These are phyloP conservation scores for Pristionchus arcanus DNA, from an alignment of 2,888 invertebrate genomes.

Conservation along the genomic window DNA sequence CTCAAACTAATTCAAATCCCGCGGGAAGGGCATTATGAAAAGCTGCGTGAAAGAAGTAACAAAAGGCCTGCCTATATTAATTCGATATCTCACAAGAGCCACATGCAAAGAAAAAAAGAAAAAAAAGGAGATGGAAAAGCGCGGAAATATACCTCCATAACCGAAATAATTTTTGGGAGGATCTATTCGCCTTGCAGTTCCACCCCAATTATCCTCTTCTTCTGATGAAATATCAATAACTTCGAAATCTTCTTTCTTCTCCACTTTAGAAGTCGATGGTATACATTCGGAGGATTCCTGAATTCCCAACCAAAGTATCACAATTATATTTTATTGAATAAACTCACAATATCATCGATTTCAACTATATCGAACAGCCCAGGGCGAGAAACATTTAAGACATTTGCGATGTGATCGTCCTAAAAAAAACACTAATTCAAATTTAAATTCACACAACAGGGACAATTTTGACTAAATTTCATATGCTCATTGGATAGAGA, in stretches of 20 bases:
- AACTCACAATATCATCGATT: conserved; percentile 29
- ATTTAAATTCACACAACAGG: neutral
- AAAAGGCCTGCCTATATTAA: neutral
- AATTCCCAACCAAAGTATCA: neutral
- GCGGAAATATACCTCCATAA: conserved; percentile 13
- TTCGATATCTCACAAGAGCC: neutral
- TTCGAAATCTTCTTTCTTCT: conserved; percentile 39
- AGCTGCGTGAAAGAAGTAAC: no score
- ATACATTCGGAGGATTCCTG: neutral
- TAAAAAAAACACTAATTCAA: neutral
- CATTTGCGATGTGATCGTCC: conserved; percentile 34
- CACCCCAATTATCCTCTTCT: conserved; percentile 42
- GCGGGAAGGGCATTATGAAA: no score
- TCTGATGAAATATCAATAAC: conserved; percentile 49
- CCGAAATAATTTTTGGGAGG: conserved; percentile 30
- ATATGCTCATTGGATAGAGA: no score
- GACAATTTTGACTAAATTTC: no score
- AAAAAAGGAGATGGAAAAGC: neutral
- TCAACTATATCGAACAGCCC: conserved; percentile 32
- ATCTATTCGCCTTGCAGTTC: conserved; percentile 7
- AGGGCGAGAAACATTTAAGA: conserved; percentile 15
- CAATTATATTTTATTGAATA: neutral
- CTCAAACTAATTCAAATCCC: no score
- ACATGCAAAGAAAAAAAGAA: neutral
- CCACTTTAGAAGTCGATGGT: conserved; percentile 12